These are phyloP conservation scores for Champsocephalus gunnari DNA, from an alignment of 2,797 vertebrate genomes.

Conservation along the genomic window DNA sequence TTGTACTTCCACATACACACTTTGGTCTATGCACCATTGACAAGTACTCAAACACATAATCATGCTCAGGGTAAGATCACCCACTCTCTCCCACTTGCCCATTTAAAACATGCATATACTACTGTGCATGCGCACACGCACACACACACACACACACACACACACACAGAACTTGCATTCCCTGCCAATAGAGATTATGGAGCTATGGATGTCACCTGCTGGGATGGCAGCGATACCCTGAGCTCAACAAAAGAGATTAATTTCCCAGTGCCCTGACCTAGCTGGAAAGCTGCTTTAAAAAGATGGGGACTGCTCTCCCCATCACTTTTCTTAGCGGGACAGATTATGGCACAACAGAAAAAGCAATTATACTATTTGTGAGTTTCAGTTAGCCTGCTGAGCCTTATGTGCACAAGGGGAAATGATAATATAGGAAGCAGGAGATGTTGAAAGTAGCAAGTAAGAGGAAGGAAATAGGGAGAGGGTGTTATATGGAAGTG, in stretches of 20 bases:
- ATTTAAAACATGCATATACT: conserved; percentile 40
- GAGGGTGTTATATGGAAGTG: conserved; percentile 15
- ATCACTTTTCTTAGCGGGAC: conserved; percentile 65
- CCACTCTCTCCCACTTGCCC: conserved; percentile 32
- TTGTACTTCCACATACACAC: conserved; percentile 5
- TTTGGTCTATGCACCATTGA: conserved; percentile 2
- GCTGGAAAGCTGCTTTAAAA: conserved; percentile 76
- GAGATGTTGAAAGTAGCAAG: conserved; percentile 51
- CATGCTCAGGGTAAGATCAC: conserved; percentile 38
- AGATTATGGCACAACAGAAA: conserved; percentile 81
- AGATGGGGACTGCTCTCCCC: conserved; percentile 46
- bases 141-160: conserved; percentile 9
- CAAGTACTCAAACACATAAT: conserved; percentile 40
- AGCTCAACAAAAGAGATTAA: conserved; percentile 83
- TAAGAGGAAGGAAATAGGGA: conserved; percentile 48
- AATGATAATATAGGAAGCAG: conserved; percentile 55
- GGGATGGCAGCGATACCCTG: conserved; percentile 67
- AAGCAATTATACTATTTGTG: conserved; percentile 82
- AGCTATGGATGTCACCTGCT: conserved; percentile 69
- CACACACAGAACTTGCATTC: conserved; percentile 49
- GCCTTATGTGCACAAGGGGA: conserved; percentile 36
- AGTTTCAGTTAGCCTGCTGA: conserved; percentile 71
- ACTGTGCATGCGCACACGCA: conserved; percentile 5
- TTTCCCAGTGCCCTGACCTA: conserved; percentile 76
- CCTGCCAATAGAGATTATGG: conserved; percentile 66